Conservation (phyloP, 2,888 invertebrate genomes). For the Apoda limacodes region DNA sequence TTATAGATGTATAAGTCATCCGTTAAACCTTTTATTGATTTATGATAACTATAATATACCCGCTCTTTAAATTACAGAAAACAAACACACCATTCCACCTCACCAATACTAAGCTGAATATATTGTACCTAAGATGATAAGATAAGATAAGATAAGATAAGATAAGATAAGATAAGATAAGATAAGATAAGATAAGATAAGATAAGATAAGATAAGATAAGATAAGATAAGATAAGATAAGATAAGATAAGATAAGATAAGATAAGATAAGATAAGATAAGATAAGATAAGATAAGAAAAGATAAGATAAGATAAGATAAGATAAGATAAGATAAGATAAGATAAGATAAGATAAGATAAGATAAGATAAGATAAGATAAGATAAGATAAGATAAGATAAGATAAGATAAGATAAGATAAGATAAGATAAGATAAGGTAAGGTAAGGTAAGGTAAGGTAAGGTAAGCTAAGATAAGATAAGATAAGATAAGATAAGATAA, state of each 20-base stretch:
- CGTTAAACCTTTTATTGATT: too few species aligned
- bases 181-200: not conserved
- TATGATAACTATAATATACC: too few species aligned
- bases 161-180: not conserved
- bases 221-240: not conserved
- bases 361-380: not conserved
- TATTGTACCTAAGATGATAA: conserved; percentile 13
- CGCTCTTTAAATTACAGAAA: too few species aligned
- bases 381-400: not conserved
- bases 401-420: not conserved
- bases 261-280: not conserved
- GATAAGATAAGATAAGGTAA: conserved; percentile 1
- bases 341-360: not conserved
- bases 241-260: not conserved
- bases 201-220: not conserved
- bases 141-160: not conserved
- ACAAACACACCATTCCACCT: too few species aligned
- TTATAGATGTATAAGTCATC: too few species aligned
- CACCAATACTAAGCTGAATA: conserved; percentile 12
- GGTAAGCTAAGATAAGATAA: too few species aligned
- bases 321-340: not conserved
- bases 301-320: not conserved
- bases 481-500: too few species aligned
- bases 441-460: conserved; percentile 7
- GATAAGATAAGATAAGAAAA: not conserved